These are phyloP conservation scores for Enteromius mattozi DNA, from an alignment of 2,797 vertebrate species.

Conservation along the genomic window DNA sequence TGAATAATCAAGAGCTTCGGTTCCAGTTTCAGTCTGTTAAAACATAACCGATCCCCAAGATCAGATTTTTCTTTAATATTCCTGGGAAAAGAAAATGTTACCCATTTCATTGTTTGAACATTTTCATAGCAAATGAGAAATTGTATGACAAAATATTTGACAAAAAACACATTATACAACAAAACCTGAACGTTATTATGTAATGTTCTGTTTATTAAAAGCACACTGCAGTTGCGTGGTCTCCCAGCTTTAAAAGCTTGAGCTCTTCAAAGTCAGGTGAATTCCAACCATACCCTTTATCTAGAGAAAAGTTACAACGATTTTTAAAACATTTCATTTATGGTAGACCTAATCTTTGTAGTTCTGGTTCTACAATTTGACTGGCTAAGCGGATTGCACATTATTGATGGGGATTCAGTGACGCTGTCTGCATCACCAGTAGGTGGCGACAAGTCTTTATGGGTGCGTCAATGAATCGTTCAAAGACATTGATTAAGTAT, in stretches of 20 bases:
- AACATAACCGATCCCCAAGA: neutral
- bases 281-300: neutral
- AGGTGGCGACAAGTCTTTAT: neutral
- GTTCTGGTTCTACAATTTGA: neutral
- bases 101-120: neutral
- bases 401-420: neutral
- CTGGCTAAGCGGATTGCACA: neutral
- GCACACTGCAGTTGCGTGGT: neutral
- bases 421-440: neutral
- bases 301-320: neutral
- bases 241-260: neutral
- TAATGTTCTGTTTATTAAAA: neutral
- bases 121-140: neutral
- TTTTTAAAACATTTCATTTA: neutral
- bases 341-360: neutral
- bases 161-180: too few relatives aligned
- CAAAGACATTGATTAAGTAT: neutral
- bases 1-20: neutral
- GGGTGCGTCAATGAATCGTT: neutral
- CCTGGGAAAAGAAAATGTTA: slow-evolving; percentile 14
- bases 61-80: neutral
- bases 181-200: too few relatives aligned
- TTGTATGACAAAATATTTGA: neutral
- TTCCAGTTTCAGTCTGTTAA: neutral
- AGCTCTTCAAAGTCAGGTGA: neutral